These are phyloP conservation scores for Arothron firmamentum DNA, from an alignment of 2,113 vertebrate genomes.

Conservation along the genomic window DNA sequence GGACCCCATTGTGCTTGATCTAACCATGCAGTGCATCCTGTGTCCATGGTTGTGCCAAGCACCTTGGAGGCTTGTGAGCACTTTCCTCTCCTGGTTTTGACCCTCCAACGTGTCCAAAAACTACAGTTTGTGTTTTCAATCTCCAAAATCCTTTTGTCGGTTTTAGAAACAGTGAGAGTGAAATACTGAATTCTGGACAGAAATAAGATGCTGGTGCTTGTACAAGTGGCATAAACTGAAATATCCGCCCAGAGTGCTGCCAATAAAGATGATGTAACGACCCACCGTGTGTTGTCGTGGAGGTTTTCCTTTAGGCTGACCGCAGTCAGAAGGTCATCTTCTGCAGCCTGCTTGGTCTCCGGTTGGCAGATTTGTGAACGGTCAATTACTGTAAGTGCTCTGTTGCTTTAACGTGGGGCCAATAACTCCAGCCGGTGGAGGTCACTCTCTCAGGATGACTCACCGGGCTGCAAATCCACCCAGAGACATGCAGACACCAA, in stretches of 20 bases:
- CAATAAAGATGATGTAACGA: slow-evolving; percentile 49
- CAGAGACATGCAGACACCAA: background rate
- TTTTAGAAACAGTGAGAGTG: too few relatives aligned
- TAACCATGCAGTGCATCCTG: slow-evolving; percentile 79
- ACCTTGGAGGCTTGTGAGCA: slow-evolving; percentile 77
- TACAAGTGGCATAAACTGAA: too few relatives aligned
- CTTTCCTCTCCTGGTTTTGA: slow-evolving; percentile 8
- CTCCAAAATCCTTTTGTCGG: too few relatives aligned
- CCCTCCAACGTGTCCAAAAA: background rate
- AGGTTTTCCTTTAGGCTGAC: background rate
- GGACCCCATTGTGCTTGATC: slow-evolving; percentile 84
- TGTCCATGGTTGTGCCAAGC: slow-evolving; percentile 83
- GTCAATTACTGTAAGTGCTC: slow-evolving; percentile 62
- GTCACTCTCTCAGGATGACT: slow-evolving; percentile 44
- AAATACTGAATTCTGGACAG: too few relatives aligned
- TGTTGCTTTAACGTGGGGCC: slow-evolving; percentile 43
- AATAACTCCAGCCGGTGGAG: slow-evolving; percentile 36
- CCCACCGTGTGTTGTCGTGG: slow-evolving; percentile 22
- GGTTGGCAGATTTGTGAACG: slow-evolving; percentile 43
- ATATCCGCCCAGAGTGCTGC: background rate
- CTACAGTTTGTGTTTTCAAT: background rate
- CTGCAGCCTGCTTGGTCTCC: slow-evolving; percentile 27
- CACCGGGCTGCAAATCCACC: slow-evolving; percentile 47
- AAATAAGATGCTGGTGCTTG: too few relatives aligned
- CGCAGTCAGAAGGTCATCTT: slow-evolving; percentile 20